Evolutionary conservation across 1,140 invertebrate species (phyloP).

Genomic region (Drosophila busckii): DNA sequence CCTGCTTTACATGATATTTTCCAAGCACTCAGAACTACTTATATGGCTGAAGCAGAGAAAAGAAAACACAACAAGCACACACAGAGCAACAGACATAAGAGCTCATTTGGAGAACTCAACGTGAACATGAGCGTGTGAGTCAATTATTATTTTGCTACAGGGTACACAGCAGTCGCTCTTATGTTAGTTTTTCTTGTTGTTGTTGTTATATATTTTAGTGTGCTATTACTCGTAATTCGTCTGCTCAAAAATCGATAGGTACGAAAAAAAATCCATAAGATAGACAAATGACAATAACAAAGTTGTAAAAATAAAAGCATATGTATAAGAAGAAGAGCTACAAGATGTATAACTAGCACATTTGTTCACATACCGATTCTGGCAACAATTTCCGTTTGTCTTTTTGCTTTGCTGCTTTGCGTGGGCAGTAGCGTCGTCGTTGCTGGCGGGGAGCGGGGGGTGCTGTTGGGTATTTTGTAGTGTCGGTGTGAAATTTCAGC

Average conservation of each 20-base stretch:
- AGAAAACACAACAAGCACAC: too few relatives aligned
- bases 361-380: slow-evolving; percentile 6
- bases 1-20: too few relatives aligned
- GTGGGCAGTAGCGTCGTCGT: background rate
- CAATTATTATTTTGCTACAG: too few relatives aligned
- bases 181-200: slow-evolving; percentile 13
- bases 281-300: slow-evolving; percentile 10
- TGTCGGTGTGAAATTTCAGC: slow-evolving; percentile 51
- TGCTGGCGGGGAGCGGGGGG: background rate
- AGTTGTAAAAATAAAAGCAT: slow-evolving; percentile 7
- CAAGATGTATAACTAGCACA: background rate
- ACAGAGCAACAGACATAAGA: too few relatives aligned
- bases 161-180: too few relatives aligned
- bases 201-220: slow-evolving; percentile 28
- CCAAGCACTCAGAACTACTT: too few relatives aligned
- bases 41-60: too few relatives aligned
- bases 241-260: slow-evolving; percentile 55
- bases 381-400: slow-evolving; percentile 10
- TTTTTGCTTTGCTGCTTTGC: background rate
- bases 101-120: too few relatives aligned
- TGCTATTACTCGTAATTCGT: slow-evolving; percentile 47
- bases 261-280: slow-evolving; percentile 32
- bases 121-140: too few relatives aligned
- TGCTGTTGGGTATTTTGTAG: background rate
- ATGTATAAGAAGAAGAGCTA: slow-evolving; percentile 6